Percentiles rank a stretch among this genome's conserved stretches.
These are phyloP conservation scores for Nothura maculosa DNA, from an alignment of 2,797 vertebrate species.

Conservation along the genomic window DNA sequence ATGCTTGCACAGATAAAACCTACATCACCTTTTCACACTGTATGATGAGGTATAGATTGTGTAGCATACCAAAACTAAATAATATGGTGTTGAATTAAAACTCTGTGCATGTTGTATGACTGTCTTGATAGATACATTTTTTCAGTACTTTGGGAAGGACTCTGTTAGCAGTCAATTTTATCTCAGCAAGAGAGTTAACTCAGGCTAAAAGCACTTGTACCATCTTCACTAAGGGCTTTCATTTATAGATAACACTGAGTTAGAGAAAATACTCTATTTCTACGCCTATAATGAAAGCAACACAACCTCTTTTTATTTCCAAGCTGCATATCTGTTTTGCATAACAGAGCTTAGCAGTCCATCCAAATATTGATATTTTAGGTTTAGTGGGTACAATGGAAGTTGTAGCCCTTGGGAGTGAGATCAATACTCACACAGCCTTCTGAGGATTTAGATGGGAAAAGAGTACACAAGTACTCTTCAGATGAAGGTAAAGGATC, in stretches of 20 bases:
- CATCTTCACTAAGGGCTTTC: not conserved
- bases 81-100: not conserved
- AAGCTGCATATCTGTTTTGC: not conserved
- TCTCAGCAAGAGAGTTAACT: not conserved
- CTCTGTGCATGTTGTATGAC: not conserved
- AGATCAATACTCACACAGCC: not conserved
- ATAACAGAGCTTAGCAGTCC: rapidly evolving
- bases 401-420: not conserved
- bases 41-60: not conserved
- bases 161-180: not conserved
- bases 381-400: not conserved
- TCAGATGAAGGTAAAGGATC: not conserved
- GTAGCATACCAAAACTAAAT: not conserved
- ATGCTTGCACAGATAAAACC: not conserved
- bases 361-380: not conserved
- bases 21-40: not conserved
- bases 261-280: not conserved
- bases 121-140: not conserved
- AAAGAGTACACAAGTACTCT: not conserved
- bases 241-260: not conserved
- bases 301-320: not conserved
- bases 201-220: not conserved
- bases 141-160: not conserved
- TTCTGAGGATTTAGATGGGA: not conserved
- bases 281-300: not conserved